Base-by-base conservation (phyloP, 1,140 invertebrate genomes). In the Copidosoma floridanum region DNA sequence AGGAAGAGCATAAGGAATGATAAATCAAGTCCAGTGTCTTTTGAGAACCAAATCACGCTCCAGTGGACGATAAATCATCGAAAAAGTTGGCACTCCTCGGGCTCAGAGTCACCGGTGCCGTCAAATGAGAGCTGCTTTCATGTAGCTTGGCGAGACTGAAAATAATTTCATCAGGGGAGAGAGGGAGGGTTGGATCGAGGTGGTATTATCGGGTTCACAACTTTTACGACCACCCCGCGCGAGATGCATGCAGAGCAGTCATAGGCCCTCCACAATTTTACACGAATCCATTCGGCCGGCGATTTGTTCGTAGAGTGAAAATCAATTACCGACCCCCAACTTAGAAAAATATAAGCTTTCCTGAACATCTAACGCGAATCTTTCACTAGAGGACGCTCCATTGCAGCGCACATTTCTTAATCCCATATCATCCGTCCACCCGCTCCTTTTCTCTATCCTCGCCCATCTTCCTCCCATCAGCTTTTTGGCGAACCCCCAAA, bases 401-500 rank as follows among this genome's bases (percentile, higher is more conserved):
- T n/a, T n/a, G n/a, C n/a, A n/a, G n/a, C n/a, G n/a, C n/a, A n/a
- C n/a, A n/a, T n/a, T n/a, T n/a, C n/a, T n/a, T n/a, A n/a, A n/a
- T n/a, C 29, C 16, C 7, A 3, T 2, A 0, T 14, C 14, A 43
- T 2, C 21, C 32, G 53, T 37, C 20, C 37, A 38, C 47, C n/a
- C 38, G 12, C 29, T 18, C 35, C 20, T 16, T 24, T 8, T 12
- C 11, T 38, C 20, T 48, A 6, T 27, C 1, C 29, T 35, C 32
- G 10, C 20, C 29, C 35, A 18, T 8, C 26, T 21, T 12, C 21
- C 32, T 27, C n/a, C 27, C 18, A 21, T 27, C 20, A 24, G 38
- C 44, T 63, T 62, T 47, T 65, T 65, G 67, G 65, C 68, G 37
- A 57, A 52, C 37, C 35, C 63, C 68, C 70, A 73, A 72, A 70